A percentile compares a stretch with the other conserved stretches of the same genome.
phyloP scores from a whole-genome alignment of 2,113 vertebrate genomes.

The Pica pica region DNA sequence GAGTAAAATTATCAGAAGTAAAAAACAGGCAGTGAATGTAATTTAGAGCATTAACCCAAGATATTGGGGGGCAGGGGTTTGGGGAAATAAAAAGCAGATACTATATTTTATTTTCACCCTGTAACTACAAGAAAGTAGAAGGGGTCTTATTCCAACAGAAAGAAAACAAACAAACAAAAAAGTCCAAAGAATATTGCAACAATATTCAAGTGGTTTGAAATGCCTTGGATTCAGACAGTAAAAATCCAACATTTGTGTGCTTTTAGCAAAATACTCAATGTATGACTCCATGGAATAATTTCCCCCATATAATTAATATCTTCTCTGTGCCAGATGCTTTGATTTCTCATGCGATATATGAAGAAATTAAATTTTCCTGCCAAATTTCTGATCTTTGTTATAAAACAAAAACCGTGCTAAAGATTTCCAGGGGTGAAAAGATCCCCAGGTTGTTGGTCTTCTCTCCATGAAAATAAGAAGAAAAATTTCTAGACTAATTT shows the following conservation, averaged over 20 bases:
- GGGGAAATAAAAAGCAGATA: neutral
- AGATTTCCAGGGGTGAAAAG: neutral
- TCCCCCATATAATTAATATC: neutral
- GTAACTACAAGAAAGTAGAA: neutral
- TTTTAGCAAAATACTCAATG: neutral
- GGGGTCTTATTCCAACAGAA: neutral
- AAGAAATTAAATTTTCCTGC: neutral
- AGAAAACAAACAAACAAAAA: neutral
- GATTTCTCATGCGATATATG: neutral
- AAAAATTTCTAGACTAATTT: neutral
- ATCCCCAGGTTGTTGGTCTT: neutral
- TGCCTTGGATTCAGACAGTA: neutral
- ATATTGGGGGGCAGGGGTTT: neutral
- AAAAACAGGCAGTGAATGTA: neutral
- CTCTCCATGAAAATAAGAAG: neutral
- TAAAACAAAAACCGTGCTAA: neutral
- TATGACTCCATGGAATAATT: neutral
- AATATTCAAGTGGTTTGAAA: neutral
- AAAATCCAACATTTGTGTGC: neutral
- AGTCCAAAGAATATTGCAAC: neutral
- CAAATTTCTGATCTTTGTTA: neutral
- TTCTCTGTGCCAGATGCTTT: neutral
- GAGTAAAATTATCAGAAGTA: neutral
- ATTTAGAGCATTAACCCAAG: neutral
- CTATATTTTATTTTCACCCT: neutral